phyloP scores from a whole-genome alignment of 2,888 invertebrate genomes.

The Drosophila mercatorum region DNA sequence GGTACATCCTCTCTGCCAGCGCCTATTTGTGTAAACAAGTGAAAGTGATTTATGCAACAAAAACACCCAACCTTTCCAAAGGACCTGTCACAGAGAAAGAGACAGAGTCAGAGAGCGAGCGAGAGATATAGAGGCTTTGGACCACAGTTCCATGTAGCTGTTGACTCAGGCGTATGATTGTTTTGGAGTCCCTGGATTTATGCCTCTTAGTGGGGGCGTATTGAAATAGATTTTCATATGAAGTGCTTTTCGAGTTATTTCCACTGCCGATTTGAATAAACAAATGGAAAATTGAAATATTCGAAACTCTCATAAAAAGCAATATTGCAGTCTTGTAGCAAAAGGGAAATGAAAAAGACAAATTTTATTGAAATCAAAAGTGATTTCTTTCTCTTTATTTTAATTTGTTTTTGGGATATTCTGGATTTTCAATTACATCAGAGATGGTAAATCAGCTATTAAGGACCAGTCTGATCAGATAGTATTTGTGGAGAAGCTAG shows the following conservation, averaged over 20 bases:
- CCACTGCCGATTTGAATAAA: slow-evolving; percentile 32
- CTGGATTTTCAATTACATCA: not conserved
- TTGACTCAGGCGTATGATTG: slow-evolving; percentile 79
- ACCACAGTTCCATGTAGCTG: slow-evolving; percentile 53
- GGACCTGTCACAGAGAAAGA: slow-evolving; percentile 45
- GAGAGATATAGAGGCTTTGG: slow-evolving; percentile 15
- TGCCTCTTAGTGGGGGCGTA: slow-evolving; percentile 43
- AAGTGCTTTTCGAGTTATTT: slow-evolving; percentile 14
- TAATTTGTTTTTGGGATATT: too few relatives aligned
- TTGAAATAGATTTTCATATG: slow-evolving; percentile 44
- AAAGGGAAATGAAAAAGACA: not conserved
- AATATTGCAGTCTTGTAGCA: not conserved
- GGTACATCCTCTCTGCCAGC: slow-evolving; percentile 30
- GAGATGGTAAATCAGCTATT: not conserved
- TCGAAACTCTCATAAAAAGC: not conserved
- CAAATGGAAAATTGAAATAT: slow-evolving; percentile 22
- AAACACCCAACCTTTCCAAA: slow-evolving; percentile 33
- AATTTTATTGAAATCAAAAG: not conserved
- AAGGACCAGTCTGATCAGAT: too few relatives aligned
- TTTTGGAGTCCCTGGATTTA: slow-evolving; percentile 76
- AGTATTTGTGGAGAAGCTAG: too few relatives aligned
- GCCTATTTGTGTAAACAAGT: slow-evolving; percentile 79
- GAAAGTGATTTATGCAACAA: slow-evolving; percentile 78
- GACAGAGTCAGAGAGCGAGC: slow-evolving; percentile 2
- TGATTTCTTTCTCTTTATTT: not conserved